Base-by-base conservation (phyloP, 2,797 vertebrate species). In the Clarias pachynema region DNA sequence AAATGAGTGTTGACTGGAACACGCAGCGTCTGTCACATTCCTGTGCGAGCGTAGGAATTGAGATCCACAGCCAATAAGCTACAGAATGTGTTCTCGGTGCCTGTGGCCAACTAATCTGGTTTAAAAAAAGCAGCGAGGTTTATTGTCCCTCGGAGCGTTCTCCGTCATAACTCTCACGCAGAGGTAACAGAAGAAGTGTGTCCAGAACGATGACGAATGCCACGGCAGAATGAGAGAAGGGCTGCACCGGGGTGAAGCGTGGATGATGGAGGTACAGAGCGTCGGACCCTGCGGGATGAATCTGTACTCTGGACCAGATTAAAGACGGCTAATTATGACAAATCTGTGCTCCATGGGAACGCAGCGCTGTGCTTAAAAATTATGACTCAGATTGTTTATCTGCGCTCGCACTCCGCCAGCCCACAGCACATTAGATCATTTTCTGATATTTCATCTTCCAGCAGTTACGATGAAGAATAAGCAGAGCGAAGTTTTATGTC, bases 161-260 rank as follows among this genome's bases (percentile, higher is more conserved):
- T 83, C 90, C 85, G 89, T 91, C 80, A 89, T 90, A 89, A 91
- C 83, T 85, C 80, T 26, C 86, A 81, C 83, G 86, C 88, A 88
- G 79, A 84, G 81, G 85, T 82, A 84, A 86, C 65, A 65, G 84
- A 87, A 65, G 84, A 87, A 84, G 49, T 12, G 80, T 29, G 87
- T 86, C 81, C 89, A 82, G 84, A 85, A 79, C 74, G 62, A 90
- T 89, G 86, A 85, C 49, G 87, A 79, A 87, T 88, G 31, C 26
- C n/a, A n/a, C 7, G 85, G 86, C 66, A 59, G 81, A 89, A 88
- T 85, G 81, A 84, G 69, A 53, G 59, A 66, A 56, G 81, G 81
- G 70, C 57, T 74, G 53, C 66, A 85, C 24, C 69, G 40, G 79
- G 78, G 60, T 65, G 73, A 77, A 81, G 84, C 73, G 53, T 37